Base-by-base conservation (phyloP, 2,888 invertebrate species). In the Xestia xanthographa region DNA sequence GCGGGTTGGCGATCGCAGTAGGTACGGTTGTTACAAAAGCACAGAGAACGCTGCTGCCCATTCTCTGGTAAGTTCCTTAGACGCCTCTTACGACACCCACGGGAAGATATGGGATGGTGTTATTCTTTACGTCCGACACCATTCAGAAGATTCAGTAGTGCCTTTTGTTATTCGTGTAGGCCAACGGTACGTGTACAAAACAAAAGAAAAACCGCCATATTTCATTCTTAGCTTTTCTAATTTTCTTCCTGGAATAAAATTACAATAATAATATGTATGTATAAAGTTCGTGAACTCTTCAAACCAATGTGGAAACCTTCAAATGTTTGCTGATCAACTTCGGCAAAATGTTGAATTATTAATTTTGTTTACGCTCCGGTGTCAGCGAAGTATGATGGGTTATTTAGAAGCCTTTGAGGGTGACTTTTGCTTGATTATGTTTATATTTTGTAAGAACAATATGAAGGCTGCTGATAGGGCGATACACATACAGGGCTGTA, bases 311-410 rank as follows among this genome's bases (percentile, higher is more conserved):
- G 66, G 45, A 26, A 65, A 62, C n/a, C 34, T 29, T 29, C 56
- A 11, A 82, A 82, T 82, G 72, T 82, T 83, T 79, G 14, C 62
- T 48, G 43, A 70, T 85, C 48, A 67, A 83, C 79, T 83, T 79
- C 26, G 11, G 29, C 14, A 72, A 62, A 67, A 76, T 70, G 68
- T 72, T 41, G 75, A 84, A 77, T 85, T 56, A 73, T 67, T 76
- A 85, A 81, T 81, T 75, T 56, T 81, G 83, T 80, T 82, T 80
- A 82, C 72, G 48, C 66, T 60, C n/a, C 14, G 41, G 43, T 82
- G 83, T 73, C 53, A 73, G 43, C 14, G 17, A 66, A 68, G 58
- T 72, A 66, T 70, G 56, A 77, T 70, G 71, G 34, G 68, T 68
- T 45, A 78, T 68, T 82, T 60, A 12, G 48, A 62, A 48, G 45